Evolutionary conservation across 2,888 invertebrate species (phyloP), one percentile per base, ranked within the genome.

Genomic region (Siphonodentalium dalli): DNA sequence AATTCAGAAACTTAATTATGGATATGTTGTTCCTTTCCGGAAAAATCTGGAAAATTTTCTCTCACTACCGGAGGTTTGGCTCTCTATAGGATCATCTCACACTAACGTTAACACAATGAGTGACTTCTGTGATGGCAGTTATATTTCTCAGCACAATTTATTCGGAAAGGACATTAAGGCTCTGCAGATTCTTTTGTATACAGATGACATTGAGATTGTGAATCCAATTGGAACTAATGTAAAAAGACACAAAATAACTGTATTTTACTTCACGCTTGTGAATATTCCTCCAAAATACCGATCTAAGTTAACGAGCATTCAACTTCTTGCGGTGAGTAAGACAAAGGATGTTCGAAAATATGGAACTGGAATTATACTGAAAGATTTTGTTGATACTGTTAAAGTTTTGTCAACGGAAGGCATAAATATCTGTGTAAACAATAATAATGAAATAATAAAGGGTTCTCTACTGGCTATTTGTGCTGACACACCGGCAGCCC

Each of bases 161-260:
- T 48, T 48, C 33, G 15, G 26, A 20, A 33, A 8, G 21, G 31
- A 43, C 18, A 37, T 31, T 8, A 24, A 49, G 15, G 38, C 48
- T 5, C 34, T 54, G 11, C 6, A 28, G 11, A 29, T 54, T 31
- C 9, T 24, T 7, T 7, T 38, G 11, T 35, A 48, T 21, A 11
- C 29, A 39, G 49, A 49, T 31, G 54, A 49, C 28, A 34, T 49
- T 29, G 49, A 54, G 44, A 49, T 44, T 4, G 38, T 42, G 2
- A 43, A 43, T 11, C 44, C 48, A 18, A 42, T 54, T 35, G 54
- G 54, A 24, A 38, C 42, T 20, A 42, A 54, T 28, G 43, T 15
- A 15, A 54, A 54, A 23, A 49, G 49, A 35, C 54, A 54, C 33
- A 54, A 54, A 49, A 23, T 54, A 7, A 37, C 41, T 27, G 27